Evolutionary conservation across 1,140 invertebrate genomes (phyloP).

Genomic region (Micrasema longulum): DNA sequence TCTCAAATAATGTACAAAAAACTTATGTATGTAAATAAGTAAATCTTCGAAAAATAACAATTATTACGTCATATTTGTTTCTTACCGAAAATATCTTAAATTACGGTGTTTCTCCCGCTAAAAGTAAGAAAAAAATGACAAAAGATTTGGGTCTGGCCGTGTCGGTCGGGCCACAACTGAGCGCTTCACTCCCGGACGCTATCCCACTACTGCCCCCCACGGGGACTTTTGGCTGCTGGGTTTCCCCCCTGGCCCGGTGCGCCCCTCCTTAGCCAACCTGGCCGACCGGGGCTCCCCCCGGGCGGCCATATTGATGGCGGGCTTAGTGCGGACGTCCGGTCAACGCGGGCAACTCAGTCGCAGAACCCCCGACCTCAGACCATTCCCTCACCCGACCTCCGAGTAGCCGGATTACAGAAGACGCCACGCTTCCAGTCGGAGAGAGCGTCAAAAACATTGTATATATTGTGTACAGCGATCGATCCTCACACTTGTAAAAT

Average conservation of each 20-base stretch:
- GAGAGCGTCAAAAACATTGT: background rate
- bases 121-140: constrained; percentile 8
- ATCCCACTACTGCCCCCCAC: constrained; percentile 97
- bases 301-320: constrained; percentile 92
- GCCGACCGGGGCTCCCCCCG: constrained; percentile 81
- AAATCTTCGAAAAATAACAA: no score
- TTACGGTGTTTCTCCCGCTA: no score
- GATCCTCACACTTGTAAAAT: no score
- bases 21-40: no score
- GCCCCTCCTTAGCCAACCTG: constrained; percentile 95
- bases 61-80: no score
- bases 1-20: no score
- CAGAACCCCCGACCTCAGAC: constrained; percentile 86
- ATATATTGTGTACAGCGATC: no score
- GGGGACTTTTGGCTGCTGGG: constrained; percentile 96
- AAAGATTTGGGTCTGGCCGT: constrained; percentile 79
- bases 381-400: constrained; percentile 88
- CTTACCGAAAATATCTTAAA: no score
- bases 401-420: constrained; percentile 95
- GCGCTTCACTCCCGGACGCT: constrained; percentile 92
- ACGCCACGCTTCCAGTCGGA: constrained; percentile 86
- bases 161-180: constrained; percentile 85
- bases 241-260: constrained; percentile 97
- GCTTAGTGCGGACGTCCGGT: constrained; percentile 90
- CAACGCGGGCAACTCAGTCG: constrained; percentile 78